phyloP scores from a whole-genome alignment of 1,140 invertebrate genomes.

The Pomacea maculata region DNA sequence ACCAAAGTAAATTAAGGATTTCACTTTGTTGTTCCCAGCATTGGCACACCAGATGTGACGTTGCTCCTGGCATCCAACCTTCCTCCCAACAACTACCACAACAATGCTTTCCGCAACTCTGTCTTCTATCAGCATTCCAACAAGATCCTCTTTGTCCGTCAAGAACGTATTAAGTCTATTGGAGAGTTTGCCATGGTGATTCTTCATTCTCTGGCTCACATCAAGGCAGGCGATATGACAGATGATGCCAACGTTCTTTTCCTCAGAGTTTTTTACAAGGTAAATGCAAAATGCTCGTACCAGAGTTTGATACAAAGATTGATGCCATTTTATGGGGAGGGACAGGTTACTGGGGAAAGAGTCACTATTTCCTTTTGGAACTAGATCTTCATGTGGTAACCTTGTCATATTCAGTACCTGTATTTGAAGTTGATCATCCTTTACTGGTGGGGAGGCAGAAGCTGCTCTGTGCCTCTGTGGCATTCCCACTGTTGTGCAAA shows the following conservation, averaged over 20 bases:
- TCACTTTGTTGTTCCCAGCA: background rate
- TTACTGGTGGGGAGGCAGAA: no score
- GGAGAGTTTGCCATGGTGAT: constrained; percentile 63
- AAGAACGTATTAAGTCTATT: constrained; percentile 60
- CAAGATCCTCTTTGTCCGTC: constrained; percentile 58
- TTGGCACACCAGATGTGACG: constrained; percentile 53
- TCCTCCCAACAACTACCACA: constrained; percentile 58
- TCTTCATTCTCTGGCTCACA: constrained; percentile 59
- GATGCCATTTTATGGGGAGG: no score
- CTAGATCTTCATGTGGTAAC: no score
- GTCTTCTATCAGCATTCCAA: constrained; percentile 55
- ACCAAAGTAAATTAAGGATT: no score
- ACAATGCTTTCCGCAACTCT: constrained; percentile 60
- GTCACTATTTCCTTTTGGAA: no score
- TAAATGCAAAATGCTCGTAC: constrained; percentile 6
- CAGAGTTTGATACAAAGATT: background rate
- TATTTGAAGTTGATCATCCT: no score
- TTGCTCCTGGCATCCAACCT: constrained; percentile 60
- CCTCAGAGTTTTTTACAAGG: constrained; percentile 60
- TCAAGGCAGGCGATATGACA: constrained; percentile 56
- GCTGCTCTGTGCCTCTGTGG: no score
- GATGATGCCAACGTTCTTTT: constrained; percentile 59
- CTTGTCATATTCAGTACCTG: no score
- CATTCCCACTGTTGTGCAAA: no score
- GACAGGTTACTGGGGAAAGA: no score